Conservation (phyloP, 2,888 invertebrate genomes). For the Brachyopa scutellaris region DNA sequence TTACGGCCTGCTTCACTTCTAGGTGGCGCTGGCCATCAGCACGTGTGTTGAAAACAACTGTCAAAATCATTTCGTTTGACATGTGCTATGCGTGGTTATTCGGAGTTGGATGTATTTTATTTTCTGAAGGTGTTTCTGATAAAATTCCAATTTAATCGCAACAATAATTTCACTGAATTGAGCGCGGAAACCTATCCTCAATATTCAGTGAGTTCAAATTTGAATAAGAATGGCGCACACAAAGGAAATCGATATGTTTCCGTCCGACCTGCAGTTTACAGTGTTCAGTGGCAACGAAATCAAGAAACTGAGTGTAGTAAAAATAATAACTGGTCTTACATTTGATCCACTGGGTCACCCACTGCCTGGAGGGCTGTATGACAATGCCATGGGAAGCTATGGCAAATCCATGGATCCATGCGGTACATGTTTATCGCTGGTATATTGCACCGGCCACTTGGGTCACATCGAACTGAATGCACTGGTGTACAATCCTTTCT, state of each 20-base stretch:
- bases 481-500: constrained; percentile 95
- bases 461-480: constrained; percentile 96
- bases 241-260: constrained; percentile 78
- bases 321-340: constrained; percentile 89
- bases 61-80: no score
- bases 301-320: constrained; percentile 89
- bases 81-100: no score
- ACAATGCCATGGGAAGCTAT: constrained; percentile 87
- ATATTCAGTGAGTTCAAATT: no score
- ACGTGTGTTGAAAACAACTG: no score
- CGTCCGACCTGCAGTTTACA: constrained; percentile 84
- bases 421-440: constrained; percentile 88
- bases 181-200: no score
- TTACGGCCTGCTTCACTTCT: no score
- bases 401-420: constrained; percentile 85
- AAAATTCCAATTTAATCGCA: no score
- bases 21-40: no score
- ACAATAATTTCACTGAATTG: no score
- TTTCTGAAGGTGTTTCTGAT: no score
- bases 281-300: constrained; percentile 90
- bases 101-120: no score
- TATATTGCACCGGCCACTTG: constrained; percentile 94
- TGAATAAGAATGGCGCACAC: no score
- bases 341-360: constrained; percentile 94
- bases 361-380: constrained; percentile 93